Base-by-base conservation (phyloP, 2,888 invertebrate genomes). In the Leucophenga montana region DNA sequence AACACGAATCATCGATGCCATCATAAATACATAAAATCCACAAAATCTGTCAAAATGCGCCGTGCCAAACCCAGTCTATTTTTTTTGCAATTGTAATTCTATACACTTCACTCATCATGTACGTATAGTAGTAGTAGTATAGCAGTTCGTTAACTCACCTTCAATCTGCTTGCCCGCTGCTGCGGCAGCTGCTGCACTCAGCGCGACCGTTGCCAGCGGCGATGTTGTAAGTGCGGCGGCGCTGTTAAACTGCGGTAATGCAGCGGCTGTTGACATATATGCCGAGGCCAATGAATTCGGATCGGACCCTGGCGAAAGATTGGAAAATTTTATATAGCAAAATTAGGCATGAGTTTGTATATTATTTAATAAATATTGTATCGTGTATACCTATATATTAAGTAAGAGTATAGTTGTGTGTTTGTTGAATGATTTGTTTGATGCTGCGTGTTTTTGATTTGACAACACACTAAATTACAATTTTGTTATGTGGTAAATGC, bases 121-220 rank as follows among this genome's bases (percentile, higher is more conserved):
- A 64, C 8, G 20, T 64, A 46, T 64, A 18, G n/a, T n/a, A n/a
- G n/a, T n/a, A 6, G 31, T 9, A 1, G 14, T 22, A 22, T 8
- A 53, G 14, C 3, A 20, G 13, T 27, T 16, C n/a, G 16, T 50
- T 50, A 16, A 86, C 86, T 89, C 89, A 93, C 94, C 95, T 92
- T 98, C 97, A 85, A 97, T 94, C 90, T 98, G 97, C 89, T 97
- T 97, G 77, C 95, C 95, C 73, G 95, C 94, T 72, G 94, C 94
- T 39, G 94, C 94, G 62, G 94, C 94, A 66, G 94, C 94, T 69
- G 95, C 92, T 71, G 94, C 92, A 67, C 93, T 93, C 78, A 93
- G 91, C 81, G 94, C 93, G 72, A 92, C 92, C 83, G 91, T 88
- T 85, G 88, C 91, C 83, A 92, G 89, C 73, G 92, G 92, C 76